Evolutionary conservation across 1,140 invertebrate genomes (phyloP).

Genomic region (Aphaenogaster floridana): DNA sequence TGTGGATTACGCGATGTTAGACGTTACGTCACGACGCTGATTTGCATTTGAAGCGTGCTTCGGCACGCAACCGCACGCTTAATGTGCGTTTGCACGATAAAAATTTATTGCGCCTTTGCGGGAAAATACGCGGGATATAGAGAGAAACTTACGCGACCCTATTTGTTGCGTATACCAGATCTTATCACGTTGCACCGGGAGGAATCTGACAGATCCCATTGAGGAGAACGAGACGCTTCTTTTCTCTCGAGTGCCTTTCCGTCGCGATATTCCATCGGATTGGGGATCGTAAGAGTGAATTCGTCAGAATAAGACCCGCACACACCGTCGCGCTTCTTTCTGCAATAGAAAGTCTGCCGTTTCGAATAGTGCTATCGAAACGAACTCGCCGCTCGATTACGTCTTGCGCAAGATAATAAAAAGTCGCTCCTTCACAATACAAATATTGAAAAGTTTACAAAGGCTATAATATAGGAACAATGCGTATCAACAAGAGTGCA

Average conservation of each 20-base stretch:
- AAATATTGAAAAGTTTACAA: not conserved
- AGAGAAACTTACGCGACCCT: constrained; percentile 13
- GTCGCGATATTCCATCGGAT: constrained; percentile 11
- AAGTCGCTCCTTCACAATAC: not conserved
- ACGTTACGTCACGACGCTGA: not conserved
- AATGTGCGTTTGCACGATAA: constrained; percentile 3
- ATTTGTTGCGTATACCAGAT: not conserved
- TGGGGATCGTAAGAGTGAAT: not conserved
- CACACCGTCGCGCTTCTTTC: not conserved
- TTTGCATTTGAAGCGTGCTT: constrained; percentile 34
- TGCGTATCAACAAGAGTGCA: not conserved
- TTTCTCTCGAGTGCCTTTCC: constrained; percentile 25
- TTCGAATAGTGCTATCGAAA: constrained; percentile 12
- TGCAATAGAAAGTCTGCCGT: constrained; percentile 17
- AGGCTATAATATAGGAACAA: not conserved
- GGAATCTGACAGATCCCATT: constrained; percentile 52
- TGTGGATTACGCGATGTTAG: not conserved
- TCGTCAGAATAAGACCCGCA: constrained; percentile 12
- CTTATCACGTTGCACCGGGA: constrained; percentile 33
- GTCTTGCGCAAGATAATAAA: constrained; percentile 6
- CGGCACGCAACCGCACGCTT: not conserved
- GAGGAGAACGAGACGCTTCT: constrained; percentile 1
- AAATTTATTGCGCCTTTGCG: constrained; percentile 23
- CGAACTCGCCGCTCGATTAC: not conserved
- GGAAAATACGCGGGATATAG: not conserved